Evolutionary conservation across 2,888 invertebrate genomes (phyloP), one percentile per base, ranked within the genome.

Genomic region (Dynastes grantii): DNA sequence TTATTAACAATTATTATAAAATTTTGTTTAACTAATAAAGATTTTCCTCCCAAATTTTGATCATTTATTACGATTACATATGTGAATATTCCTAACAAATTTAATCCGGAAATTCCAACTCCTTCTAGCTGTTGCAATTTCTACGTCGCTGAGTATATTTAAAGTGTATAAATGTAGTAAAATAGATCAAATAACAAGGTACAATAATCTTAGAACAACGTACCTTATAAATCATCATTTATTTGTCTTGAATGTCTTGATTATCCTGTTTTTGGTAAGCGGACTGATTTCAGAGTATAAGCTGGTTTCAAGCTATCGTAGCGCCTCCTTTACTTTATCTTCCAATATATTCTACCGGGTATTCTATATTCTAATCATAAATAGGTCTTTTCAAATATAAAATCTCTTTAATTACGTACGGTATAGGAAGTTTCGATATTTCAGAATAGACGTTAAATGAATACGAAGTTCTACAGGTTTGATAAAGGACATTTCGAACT

Each of bases 351-450:
- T 63, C 11, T 27, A 2, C n/a, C n/a, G 13, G 5, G 32, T 29
- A 63, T n/a, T 65, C 16, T 45, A 2, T 27, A 9, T 51, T 13
- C 13, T 68, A 68, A 27, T 53, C 51, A 80, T 85, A 84, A 64
- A 85, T 63, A 55, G 82, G 83, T n/a, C 40, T 81, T 77, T 84
- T 83, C 80, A 84, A 84, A 32, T 79, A 77, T 58, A 86, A 81
- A 71, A 85, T 84, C 71, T 83, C 80, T 78, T 83, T 84, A 76
- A 84, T 83, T 22, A 79, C 76, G 32, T n/a, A 1, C 16, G 84
- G 81, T 64, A 85, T 76, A 32, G 79, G 71, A 45, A 85, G 78
- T 45, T 80, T 64, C 29, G 84, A 81, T 32, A 85, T 67, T 76
- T 76, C 76, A 9, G 83, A 79, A 75, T 83, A 82, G 80, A 83